These are phyloP conservation scores for Scaptomyza tumidula DNA, from an alignment of 2,888 invertebrate species.

Conservation along the genomic window DNA sequence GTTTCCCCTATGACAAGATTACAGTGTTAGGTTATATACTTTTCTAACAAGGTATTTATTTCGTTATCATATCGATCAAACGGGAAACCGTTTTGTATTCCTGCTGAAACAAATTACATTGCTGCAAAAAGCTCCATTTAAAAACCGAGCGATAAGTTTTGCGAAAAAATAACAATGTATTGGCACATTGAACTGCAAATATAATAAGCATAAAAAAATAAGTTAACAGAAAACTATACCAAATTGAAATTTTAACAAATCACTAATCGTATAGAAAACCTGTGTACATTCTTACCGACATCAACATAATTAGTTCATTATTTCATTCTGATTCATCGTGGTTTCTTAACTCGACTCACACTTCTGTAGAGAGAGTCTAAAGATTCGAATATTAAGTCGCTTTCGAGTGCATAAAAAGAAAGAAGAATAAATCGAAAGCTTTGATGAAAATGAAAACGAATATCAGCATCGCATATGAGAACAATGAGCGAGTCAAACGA, in stretches of 20 bases:
- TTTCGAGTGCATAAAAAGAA: slow-evolving; percentile 27
- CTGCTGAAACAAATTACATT: slow-evolving; percentile 13
- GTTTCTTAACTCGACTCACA: slow-evolving; percentile 7
- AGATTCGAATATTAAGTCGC: slow-evolving; percentile 12
- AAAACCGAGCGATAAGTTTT: slow-evolving; percentile 27
- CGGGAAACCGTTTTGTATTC: too few species aligned
- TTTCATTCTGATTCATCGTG: slow-evolving; percentile 5
- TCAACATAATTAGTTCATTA: background rate
- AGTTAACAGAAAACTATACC: background rate
- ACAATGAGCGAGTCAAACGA: slow-evolving; percentile 27
- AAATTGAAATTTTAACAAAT: too few species aligned
- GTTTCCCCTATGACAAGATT: slow-evolving; percentile 43
- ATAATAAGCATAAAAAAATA: background rate
- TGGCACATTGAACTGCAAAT: slow-evolving; percentile 10
- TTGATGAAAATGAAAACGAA: slow-evolving; percentile 27
- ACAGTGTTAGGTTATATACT: slow-evolving; percentile 22
- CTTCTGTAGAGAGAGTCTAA: slow-evolving; percentile 3
- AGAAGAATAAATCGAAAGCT: slow-evolving; percentile 64
- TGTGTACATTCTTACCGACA: background rate
- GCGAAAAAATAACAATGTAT: background rate
- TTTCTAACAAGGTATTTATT: background rate
- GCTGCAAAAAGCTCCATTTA: slow-evolving; percentile 17
- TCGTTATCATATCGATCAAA: background rate
- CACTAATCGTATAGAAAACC: background rate
- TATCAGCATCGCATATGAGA: slow-evolving; percentile 6